Evolutionary conservation across 2,797 vertebrate genomes (phyloP), one percentile per base, ranked within the genome.

Genomic region (Sus cebifrons): DNA sequence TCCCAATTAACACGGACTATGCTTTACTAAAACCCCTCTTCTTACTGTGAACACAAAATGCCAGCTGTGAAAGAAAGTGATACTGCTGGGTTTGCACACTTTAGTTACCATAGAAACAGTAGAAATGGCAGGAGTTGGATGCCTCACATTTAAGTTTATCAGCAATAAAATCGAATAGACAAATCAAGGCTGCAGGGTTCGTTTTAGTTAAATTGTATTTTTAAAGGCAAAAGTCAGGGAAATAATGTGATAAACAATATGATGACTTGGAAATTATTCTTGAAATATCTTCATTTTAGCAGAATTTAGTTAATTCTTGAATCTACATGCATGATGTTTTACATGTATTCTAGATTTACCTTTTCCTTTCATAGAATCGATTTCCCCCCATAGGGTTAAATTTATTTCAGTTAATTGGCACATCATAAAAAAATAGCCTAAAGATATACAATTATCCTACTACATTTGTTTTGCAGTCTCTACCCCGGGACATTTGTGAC

Each of bases 21-120:
- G 12, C 96, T 98, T 96, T 96, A 93, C 89, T 94, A 93, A 97
- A 98, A 95, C 75, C 97, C 68, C 78, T 96, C 86, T 84, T 79
- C 86, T 96, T 89, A 91, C 92, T 97, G 92, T 94, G 96, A 98
- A 98, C 92, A 98, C 81, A 97, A 97, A 98, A 97, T 97, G 96
- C 96, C 98, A 98, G 97, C 98, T 98, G 97, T 96, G 97, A 98
- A 98, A 97, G 56, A 71, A 98, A 98, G 97, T 5, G 11, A 98
- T 96, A 96, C 89, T 97, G 95, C 97, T 97, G 91, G 49, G 49
- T 94, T 97, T 98, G 98, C 95, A 97, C 96, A 97, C 95, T 92
- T 96, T 82, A 54, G 99, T 99, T 98, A 94, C 98, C 98, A 99
- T 98, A 98, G 98, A 96, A 99, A 99, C 98, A 92, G 96, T 3